Evolutionary conservation across 2,113 vertebrate species (phyloP).

Genomic region (Gallinago paraguaiae): DNA sequence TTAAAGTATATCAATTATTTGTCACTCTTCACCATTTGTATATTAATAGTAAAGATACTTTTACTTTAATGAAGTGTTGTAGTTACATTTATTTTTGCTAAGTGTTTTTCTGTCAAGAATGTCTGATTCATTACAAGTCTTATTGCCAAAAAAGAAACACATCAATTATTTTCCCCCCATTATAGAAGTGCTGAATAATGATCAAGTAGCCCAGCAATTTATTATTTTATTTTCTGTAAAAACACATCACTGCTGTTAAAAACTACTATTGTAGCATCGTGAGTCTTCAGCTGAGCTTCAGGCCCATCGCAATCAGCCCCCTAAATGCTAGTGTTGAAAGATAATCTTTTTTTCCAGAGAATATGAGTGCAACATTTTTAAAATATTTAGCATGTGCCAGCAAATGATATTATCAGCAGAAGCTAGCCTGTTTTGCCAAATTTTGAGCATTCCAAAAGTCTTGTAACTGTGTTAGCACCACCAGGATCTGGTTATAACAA

Average conservation of each 20-base stretch:
- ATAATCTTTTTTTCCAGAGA: not conserved
- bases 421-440: not conserved
- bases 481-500: not conserved
- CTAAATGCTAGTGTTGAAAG: not conserved
- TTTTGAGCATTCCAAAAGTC: not conserved
- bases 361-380: not conserved
- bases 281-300: not conserved
- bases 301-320: not conserved
- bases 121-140: not conserved
- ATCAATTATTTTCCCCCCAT: not conserved
- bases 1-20: slow-evolving; percentile 80
- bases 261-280: not conserved
- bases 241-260: not conserved
- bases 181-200: not conserved
- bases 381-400: not conserved
- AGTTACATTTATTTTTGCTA: slow-evolving; percentile 69
- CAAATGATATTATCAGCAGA: not conserved
- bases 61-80: slow-evolving; percentile 80
- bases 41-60: slow-evolving; percentile 86
- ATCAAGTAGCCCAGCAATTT: slow-evolving; percentile 5
- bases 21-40: slow-evolving; percentile 85
- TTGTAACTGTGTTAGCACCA: not conserved
- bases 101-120: slow-evolving; percentile 12
- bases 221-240: slow-evolving; percentile 21
- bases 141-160: not conserved